phyloP scores from a whole-genome alignment of 2,113 vertebrate genomes.

The Cyprinus carpio region DNA sequence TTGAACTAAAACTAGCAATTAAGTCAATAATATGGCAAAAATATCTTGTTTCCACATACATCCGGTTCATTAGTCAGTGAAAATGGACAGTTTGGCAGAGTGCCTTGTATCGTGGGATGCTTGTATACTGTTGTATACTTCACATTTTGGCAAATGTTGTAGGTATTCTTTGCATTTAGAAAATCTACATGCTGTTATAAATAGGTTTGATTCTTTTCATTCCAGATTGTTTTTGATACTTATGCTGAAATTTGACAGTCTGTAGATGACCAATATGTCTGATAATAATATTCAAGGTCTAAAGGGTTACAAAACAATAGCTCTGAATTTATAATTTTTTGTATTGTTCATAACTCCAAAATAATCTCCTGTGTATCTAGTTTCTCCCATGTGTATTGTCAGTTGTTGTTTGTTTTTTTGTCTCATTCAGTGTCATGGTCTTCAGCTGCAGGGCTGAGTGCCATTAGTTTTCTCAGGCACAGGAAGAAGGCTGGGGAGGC shows the following conservation, averaged over 20 bases:
- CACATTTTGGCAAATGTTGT: background rate
- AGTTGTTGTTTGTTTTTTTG: too few species aligned
- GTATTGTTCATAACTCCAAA: background rate
- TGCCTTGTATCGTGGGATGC: background rate
- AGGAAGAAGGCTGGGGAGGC: conserved; percentile 18
- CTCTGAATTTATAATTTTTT: background rate
- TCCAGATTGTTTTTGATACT: background rate
- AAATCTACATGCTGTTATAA: background rate
- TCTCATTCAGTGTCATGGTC: background rate
- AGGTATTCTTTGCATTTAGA: background rate
- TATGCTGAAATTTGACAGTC: background rate
- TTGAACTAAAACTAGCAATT: background rate
- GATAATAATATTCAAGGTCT: background rate
- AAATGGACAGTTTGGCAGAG: background rate
- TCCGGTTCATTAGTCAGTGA: background rate
- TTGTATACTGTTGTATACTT: background rate
- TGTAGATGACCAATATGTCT: too few species aligned
- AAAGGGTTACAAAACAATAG: background rate
- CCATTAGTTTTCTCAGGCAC: background rate
- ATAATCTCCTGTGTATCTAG: background rate
- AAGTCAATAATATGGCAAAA: background rate
- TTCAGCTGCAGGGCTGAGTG: background rate
- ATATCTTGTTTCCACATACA: background rate
- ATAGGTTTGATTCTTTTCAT: background rate
- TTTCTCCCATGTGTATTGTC: too few species aligned